Base-by-base conservation (phyloP, 2,888 invertebrate genomes). In the Acleris literana region DNA sequence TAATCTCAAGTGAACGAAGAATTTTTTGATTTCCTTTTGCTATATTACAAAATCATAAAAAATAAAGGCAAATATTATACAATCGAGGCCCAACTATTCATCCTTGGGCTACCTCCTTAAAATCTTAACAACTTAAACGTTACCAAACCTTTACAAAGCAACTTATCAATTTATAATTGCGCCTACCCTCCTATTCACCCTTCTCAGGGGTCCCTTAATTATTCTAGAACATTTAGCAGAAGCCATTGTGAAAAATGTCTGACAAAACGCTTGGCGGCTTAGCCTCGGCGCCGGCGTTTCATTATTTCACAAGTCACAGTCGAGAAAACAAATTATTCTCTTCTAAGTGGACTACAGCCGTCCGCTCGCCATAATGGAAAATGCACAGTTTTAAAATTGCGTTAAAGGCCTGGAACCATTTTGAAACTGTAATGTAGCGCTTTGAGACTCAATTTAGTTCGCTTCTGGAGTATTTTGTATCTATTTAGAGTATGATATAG, bases 221-320 rank as follows among this genome's bases (percentile, higher is more conserved):
- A 49, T 59, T 59, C 58, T 64, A 25, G 48, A 58, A 54, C 59
- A 58, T 58, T 58, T 54, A 64, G 54, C 59, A 64, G 39, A 7
- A 18, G 25, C 49, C 59, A 54, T 59, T 59, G 46, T 59, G 48
- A 64, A 59, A 58, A 59, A 64, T 59, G 53, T 48, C 48, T 25
- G 39, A 44, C 58, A 53, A 58, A 46, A 39, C 33, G 25, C 44
- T 52, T 33, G 49, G 53, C 54, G 53, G 53, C 58, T 58, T 59
- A 59, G 46, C 46, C 29, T 20, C 63, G 52, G 53, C 58, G 59
- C n/a, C 53, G 59, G 53, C 58, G 59, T 49, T 64, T 60, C 64
- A 60, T 64, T 49, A 64, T 64, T 58, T 64, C 53, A 39, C 60
- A 48, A 58, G 63, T 57, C 63, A 58, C 58, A 53, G 58, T 59